Evolutionary conservation across 2,113 vertebrate genomes (phyloP), one percentile per base, ranked within the genome.

Genomic region (Ictidomys tridecemlineatus): DNA sequence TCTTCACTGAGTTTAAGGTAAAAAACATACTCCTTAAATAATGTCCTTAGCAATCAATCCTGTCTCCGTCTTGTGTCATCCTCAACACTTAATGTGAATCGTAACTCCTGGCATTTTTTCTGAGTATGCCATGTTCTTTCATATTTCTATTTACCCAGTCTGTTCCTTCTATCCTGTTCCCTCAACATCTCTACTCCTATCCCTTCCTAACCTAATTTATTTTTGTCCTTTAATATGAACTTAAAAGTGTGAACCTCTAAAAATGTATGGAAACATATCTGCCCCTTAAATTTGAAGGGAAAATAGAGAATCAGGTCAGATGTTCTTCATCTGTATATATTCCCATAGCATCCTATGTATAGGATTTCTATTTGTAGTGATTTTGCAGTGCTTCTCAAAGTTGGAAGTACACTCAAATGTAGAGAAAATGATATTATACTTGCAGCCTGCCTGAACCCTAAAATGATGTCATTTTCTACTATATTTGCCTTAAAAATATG

Each of bases 171-270:
- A 30, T 67, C 28, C 61, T 34, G 0, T 10, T 42, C 48, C 63
- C 73, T 45, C 51, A 39, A 39, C 13, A 45, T 32, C 30, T 89
- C 34, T 79, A 8, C 32, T 34, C 42, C 32, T 79, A 8, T 16
- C 67, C 61, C 34, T 73, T 73, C 56, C 56, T 92, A 32, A 37
- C 56, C 14, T 82, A 63, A 45, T 93, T 67, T 65, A 30, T 92
- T 85, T 91, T 53, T 77, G 42, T 72, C 51, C n/a, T 92, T 72
- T 67, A 72, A 79, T 34, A 85, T 20, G 51, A 93, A 94, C 20
- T 96, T 9, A 72, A 58, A 95, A 89, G 30, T 58, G 37, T 92
- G n/a, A 48, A 74, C 45, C 39, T 78, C 76, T 92, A 34, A 74
- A 22, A 73, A 39, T 10, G 58, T 51, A 58, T 5, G 74, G 42